Percentiles rank a stretch among this genome's conserved stretches.
Conservation (phyloP, 2,797 vertebrate genomes). For the Muraenolepis orangiensis region DNA sequence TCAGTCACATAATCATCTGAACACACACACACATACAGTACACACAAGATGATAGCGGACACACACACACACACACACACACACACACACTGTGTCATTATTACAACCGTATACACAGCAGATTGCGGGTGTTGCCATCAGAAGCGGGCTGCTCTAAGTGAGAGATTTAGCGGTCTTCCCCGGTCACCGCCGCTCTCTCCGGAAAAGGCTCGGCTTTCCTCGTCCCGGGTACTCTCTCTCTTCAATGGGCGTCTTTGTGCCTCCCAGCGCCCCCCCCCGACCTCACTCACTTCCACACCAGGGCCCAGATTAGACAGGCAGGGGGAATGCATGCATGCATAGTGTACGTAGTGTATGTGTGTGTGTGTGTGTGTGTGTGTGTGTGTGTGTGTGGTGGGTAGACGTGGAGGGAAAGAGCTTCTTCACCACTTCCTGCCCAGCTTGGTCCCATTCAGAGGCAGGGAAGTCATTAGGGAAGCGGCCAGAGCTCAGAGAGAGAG, state of each 20-base stretch:
- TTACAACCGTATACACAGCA: constrained; percentile 44
- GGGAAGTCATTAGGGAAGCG: background rate
- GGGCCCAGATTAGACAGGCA: constrained; percentile 37
- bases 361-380: background rate
- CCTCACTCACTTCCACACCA: constrained; percentile 50
- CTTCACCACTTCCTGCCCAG: background rate
- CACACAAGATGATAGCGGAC: constrained; percentile 1
- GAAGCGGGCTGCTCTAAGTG: constrained; percentile 32
- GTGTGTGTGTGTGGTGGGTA: background rate
- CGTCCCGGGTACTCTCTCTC: constrained; percentile 41
- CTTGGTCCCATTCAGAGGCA: constrained; percentile 6
- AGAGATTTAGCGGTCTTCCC: constrained; percentile 46
- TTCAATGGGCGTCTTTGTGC: constrained; percentile 65
- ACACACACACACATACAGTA: background rate
- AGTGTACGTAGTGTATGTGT: background rate
- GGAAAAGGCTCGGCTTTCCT: constrained; percentile 30
- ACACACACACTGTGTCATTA: constrained; percentile 19
- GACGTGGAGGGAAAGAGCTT: background rate
- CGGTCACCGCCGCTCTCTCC: constrained; percentile 46
- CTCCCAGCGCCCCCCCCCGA: constrained; percentile 34
- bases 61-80: background rate
- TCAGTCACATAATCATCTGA: background rate
- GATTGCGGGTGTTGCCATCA: constrained; percentile 12
- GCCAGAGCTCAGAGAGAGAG: background rate
- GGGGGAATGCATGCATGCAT: no score